A percentile compares a stretch with the other conserved stretches of the same genome.
Evolutionary conservation across 2,113 vertebrate genomes (phyloP).

Genomic region (Chitala chitala): DNA sequence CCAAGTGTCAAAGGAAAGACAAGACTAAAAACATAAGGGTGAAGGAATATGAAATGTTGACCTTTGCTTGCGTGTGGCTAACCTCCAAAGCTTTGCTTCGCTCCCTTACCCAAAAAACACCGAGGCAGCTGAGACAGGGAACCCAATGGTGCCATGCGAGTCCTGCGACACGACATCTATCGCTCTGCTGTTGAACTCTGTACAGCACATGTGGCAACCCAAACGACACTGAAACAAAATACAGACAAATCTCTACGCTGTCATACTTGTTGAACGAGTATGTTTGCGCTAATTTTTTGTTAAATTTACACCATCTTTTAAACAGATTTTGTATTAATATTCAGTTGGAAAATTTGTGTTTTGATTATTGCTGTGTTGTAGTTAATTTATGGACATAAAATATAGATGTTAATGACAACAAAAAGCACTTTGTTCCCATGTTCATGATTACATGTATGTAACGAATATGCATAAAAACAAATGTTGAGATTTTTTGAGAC

Average conservation of each 20-base stretch:
- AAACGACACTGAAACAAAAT: slow-evolving; percentile 1
- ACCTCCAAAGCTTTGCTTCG: slow-evolving; percentile 38
- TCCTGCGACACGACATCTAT: too few relatives aligned
- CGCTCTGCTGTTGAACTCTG: too few relatives aligned
- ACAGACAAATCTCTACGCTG: too few relatives aligned
- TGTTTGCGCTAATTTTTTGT: not conserved
- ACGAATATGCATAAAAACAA: not conserved
- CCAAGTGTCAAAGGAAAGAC: not conserved
- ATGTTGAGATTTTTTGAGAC: slow-evolving; percentile 36
- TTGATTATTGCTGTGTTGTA: not conserved
- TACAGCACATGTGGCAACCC: slow-evolving; percentile 36
- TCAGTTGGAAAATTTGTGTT: not conserved
- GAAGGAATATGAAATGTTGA: slow-evolving; percentile 49
- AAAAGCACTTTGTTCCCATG: not conserved
- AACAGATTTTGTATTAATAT: not conserved
- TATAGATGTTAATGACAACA: too few relatives aligned
- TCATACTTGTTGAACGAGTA: too few relatives aligned
- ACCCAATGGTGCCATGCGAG: too few relatives aligned
- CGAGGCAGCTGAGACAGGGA: slow-evolving; percentile 52
- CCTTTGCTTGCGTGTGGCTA: slow-evolving; percentile 26
- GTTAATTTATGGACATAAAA: too few relatives aligned
- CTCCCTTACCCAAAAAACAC: slow-evolving; percentile 51
- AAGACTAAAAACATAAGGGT: slow-evolving; percentile 23
- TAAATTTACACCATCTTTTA: not conserved
- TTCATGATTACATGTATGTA: not conserved